Conservation (phyloP, 1,140 invertebrate genomes). For the Drosophila quadrilineata region DNA sequence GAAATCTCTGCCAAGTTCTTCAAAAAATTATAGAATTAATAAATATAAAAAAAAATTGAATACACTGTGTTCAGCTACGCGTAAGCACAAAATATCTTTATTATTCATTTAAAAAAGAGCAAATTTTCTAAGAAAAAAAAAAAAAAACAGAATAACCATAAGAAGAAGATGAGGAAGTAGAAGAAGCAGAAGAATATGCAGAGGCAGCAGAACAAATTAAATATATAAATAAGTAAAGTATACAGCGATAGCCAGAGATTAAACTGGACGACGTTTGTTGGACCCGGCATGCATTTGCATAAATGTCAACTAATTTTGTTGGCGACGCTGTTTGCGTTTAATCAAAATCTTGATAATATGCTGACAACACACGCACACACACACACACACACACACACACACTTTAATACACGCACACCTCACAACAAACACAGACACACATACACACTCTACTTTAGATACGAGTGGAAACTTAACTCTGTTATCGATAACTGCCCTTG, state of each 20-base stretch:
- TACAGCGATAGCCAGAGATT: conserved; percentile 37
- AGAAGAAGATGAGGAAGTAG: not conserved
- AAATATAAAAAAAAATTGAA: conserved; percentile 11
- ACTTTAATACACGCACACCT: not conserved
- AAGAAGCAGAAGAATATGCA: no score
- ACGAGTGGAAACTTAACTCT: no score
- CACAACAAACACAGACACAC: not conserved
- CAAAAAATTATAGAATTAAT: no score
- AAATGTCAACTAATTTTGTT: conserved; percentile 73
- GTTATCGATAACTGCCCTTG: no score
- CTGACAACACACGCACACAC: conserved; percentile 19
- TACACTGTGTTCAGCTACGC: conserved; percentile 37
- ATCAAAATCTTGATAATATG: conserved; percentile 67
- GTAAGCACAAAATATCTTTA: conserved; percentile 60
- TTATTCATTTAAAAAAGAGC: conserved; percentile 62
- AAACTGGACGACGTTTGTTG: no score
- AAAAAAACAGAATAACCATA: no score
- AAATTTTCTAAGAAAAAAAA: not conserved
- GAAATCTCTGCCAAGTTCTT: conserved; percentile 35
- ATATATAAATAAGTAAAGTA: conserved; percentile 17
- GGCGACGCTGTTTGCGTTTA: conserved; percentile 68
- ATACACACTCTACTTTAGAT: not conserved
- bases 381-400: not conserved
- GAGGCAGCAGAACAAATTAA: no score
- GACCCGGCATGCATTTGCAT: conserved; percentile 66